phyloP scores from a whole-genome alignment of 2,888 invertebrate genomes.

The Hirtodrosophila duncani region DNA sequence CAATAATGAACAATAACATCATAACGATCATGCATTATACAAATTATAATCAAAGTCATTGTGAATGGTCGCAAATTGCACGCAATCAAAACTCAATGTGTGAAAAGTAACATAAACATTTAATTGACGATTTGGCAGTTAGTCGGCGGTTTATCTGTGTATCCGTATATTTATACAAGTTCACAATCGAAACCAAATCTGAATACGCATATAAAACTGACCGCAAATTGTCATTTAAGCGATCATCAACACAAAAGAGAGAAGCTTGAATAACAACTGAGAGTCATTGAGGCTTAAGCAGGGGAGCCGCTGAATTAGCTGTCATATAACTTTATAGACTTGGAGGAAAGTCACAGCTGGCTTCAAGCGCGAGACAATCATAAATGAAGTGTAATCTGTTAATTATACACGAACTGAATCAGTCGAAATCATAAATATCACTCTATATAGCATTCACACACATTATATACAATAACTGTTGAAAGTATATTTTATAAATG shows the following conservation, averaged over 20 bases:
- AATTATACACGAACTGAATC: no score
- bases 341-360: no score
- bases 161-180: no score
- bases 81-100: conserved; percentile 43
- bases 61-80: conserved; percentile 39
- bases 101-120: conserved; percentile 62
- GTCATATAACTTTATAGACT: conserved; percentile 58
- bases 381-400: no score
- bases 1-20: conserved; percentile 21
- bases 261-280: neutral
- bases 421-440: no score
- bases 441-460: no score
- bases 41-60: conserved; percentile 13
- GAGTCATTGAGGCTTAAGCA: conserved; percentile 20
- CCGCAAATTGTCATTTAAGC: conserved; percentile 68
- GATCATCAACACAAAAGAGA: conserved; percentile 1
- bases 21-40: conserved; percentile 18
- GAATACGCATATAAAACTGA: conserved; percentile 41
- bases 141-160: no score
- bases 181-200: no score
- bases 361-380: no score
- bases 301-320: no score
- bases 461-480: no score
- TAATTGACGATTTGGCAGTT: conserved; percentile 60
- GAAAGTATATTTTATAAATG: no score